Evolutionary conservation across 2,888 invertebrate species (phyloP).

Genomic region (Periphyllus acericola): DNA sequence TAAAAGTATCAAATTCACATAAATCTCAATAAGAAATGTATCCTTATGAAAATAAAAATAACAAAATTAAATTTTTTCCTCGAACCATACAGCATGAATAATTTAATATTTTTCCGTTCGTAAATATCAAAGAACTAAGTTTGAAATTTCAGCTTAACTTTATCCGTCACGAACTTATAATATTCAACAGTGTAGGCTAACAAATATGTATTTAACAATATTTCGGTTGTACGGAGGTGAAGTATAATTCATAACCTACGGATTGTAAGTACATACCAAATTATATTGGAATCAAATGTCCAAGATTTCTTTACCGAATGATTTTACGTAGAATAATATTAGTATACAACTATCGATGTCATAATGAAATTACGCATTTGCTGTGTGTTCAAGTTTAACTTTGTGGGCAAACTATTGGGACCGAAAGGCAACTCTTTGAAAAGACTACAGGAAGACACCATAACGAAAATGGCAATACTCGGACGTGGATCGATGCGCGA

Average conservation of each 20-base stretch:
- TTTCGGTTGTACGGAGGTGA: not conserved
- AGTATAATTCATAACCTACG: not conserved
- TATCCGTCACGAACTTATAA: too few species aligned
- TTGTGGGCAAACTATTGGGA: conserved; percentile 92
- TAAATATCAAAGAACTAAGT: not conserved
- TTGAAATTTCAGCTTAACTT: not conserved
- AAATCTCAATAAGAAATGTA: not conserved
- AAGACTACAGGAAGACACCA: conserved; percentile 91
- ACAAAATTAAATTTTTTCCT: not conserved
- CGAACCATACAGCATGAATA: not conserved
- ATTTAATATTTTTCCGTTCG: not conserved
- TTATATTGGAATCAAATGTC: too few species aligned
- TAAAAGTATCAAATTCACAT: not conserved
- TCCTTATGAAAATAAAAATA: not conserved
- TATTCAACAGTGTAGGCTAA: too few species aligned
- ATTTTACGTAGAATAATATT: too few species aligned
- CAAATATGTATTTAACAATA: not conserved
- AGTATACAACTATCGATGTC: too few species aligned
- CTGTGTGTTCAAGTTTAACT: conserved; percentile 81
- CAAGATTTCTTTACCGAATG: too few species aligned
- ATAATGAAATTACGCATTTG: not conserved
- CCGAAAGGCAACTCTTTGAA: conserved; percentile 94
- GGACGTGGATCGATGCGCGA: conserved; percentile 95
- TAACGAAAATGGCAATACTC: conserved; percentile 95
- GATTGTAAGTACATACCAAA: too few species aligned